Evolutionary conservation across 2,888 invertebrate species (phyloP).

Genomic region (Xiphydria camelus): DNA sequence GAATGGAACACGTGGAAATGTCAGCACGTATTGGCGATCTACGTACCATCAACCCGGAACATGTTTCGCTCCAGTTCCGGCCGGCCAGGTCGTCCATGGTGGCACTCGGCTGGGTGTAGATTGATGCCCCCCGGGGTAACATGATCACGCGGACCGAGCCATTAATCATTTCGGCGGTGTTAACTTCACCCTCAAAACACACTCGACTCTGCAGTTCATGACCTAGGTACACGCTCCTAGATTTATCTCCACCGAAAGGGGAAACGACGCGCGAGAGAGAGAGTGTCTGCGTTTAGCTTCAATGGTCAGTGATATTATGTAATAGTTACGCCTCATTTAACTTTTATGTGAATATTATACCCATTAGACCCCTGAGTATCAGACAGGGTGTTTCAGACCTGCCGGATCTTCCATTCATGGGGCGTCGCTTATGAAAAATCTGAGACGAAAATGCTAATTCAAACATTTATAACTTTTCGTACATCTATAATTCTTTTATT

Average conservation of each 20-base stretch:
- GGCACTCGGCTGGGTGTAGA: conserved; percentile 26
- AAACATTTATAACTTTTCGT: too few species aligned
- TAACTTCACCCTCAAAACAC: conserved; percentile 46
- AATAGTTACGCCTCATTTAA: too few species aligned
- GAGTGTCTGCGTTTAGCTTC: too few species aligned
- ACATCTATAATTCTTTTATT: too few species aligned
- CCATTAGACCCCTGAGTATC: too few species aligned
- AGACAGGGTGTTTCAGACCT: too few species aligned
- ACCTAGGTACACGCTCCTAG: conserved; percentile 24
- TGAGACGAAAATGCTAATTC: too few species aligned
- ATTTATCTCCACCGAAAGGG: conserved; percentile 5
- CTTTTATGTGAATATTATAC: too few species aligned
- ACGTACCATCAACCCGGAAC: background rate
- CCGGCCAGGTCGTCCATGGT: conserved; percentile 21
- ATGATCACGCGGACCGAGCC: conserved; percentile 32
- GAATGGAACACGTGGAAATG: too few species aligned
- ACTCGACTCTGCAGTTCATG: conserved; percentile 39
- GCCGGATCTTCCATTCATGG: too few species aligned
- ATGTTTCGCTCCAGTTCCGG: conserved; percentile 9
- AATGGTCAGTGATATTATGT: too few species aligned
- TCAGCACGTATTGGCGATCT: background rate
- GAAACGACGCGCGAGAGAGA: conserved; percentile 1
- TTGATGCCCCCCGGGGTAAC: conserved; percentile 44
- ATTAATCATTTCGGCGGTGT: conserved; percentile 47
- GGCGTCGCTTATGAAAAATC: too few species aligned